Evolutionary conservation across 2,113 vertebrate genomes (phyloP), one percentile per base, ranked within the genome.

Genomic region (Mesitornis unicolor): DNA sequence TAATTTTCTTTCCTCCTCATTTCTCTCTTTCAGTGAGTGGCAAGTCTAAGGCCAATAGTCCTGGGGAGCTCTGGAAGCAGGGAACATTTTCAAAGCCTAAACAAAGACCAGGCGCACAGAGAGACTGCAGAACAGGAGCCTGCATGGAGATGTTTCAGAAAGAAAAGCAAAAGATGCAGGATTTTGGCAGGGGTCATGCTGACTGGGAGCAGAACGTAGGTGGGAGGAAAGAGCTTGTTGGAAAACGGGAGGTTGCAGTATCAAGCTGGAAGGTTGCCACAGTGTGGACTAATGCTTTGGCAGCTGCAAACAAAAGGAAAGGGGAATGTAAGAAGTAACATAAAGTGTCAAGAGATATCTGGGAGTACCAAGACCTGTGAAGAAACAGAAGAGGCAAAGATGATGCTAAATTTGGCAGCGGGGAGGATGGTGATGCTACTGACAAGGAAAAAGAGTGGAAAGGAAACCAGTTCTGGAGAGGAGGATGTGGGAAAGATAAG

Each of bases 261-360:
- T 57, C 90, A 95, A 87, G 90, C 68, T 97, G 96, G 96, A 94
- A 78, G 53, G 47, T 61, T 94, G 95, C 96, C 93, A 90, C 36
- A 84, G 36, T 31, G 60, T 87, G 73, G 86, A 95, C 92, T 96
- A 96, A 97, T 90, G 73, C 60, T 87, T 90, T 95, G 93, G 95
- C 96, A 94, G 76, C 64, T 75, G 80, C 68, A 90, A 81, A 95
- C 35, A 70, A 76, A 90, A 83, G 28, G 51, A 95, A 90, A 13
- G 31, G 78, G 59, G 16, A 78, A 92, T 33, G 2, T 89, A 78
- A 81, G 76, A 89, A 81, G 76, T 17, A 88, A 73, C 16, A 36
- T 0, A 56, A 95, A 81, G 33, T 29, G 51, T 38, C 64, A 87
- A 64, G 76, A 93, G 73, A 71, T 45, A 84, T n/a, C 56, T 95